These are phyloP conservation scores for Saxicola maurus DNA, from an alignment of 2,797 vertebrate species.

Conservation along the genomic window DNA sequence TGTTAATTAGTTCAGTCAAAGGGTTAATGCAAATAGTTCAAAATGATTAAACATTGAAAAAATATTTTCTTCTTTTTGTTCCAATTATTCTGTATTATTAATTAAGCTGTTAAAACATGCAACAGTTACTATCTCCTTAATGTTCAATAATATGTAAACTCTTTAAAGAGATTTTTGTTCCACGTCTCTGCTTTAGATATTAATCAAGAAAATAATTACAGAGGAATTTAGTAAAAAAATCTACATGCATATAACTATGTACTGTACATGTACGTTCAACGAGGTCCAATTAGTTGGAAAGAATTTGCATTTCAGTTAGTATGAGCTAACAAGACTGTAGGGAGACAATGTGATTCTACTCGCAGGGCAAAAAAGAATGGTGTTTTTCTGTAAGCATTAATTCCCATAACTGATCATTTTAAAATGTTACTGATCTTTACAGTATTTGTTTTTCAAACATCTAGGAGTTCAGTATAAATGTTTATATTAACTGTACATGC, in stretches of 20 bases:
- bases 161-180: constrained; percentile 59
- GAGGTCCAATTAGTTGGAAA: constrained; percentile 75
- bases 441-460: constrained; percentile 68
- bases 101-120: constrained; percentile 54
- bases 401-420: constrained; percentile 70
- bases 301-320: constrained; percentile 79
- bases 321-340: constrained; percentile 75
- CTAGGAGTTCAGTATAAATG: constrained; percentile 65
- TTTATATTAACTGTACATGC: constrained; percentile 49
- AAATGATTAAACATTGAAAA: constrained; percentile 33
- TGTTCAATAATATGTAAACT: constrained; percentile 57
- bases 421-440: constrained; percentile 72
- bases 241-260: constrained; percentile 68
- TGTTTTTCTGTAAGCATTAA: constrained; percentile 70
- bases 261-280: constrained; percentile 69
- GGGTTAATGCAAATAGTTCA: constrained; percentile 40
- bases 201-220: constrained; percentile 73
- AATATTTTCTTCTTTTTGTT: constrained; percentile 40
- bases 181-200: constrained; percentile 55
- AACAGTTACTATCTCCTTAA: constrained; percentile 60
- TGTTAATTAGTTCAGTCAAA: constrained; percentile 24
- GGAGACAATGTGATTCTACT: constrained; percentile 70
- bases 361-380: constrained; percentile 63
- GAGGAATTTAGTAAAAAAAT: constrained; percentile 65
- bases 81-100: constrained; percentile 42